These are phyloP conservation scores for Malurus alboscapulatus DNA, from an alignment of 2,113 vertebrate genomes.

Conservation along the genomic window DNA sequence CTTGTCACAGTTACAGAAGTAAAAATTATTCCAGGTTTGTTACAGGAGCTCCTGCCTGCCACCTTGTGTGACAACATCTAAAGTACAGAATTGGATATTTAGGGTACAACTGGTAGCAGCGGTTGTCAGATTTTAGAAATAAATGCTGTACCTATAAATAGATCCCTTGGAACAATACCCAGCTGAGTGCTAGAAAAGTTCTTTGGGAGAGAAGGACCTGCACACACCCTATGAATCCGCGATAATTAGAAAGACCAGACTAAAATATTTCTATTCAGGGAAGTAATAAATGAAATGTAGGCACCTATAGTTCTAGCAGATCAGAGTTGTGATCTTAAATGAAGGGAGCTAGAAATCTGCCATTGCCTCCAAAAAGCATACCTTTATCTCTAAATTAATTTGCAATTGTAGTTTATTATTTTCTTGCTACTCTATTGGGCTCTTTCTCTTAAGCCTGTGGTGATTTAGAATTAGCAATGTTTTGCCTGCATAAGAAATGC, in stretches of 20 bases:
- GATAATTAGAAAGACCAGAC: not conserved
- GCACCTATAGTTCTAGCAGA: not conserved
- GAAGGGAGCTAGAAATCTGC: not conserved
- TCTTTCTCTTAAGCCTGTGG: not conserved
- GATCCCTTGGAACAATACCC: not conserved
- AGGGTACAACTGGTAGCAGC: not conserved
- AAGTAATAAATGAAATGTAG: not conserved
- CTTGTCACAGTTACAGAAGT: not conserved
- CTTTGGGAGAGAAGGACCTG: not conserved
- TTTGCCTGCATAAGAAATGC: not conserved
- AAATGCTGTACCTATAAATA: not conserved
- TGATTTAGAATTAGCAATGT: not conserved
- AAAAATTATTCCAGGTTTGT: not conserved
- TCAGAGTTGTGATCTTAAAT: not conserved
- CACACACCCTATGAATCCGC: not conserved
- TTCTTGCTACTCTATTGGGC: not conserved
- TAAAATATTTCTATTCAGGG: not conserved
- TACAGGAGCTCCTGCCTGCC: slow-evolving; percentile 56
- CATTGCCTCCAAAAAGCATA: not conserved
- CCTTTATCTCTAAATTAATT: not conserved
- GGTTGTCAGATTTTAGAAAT: not conserved
- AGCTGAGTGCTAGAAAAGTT: not conserved
- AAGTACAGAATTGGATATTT: not conserved
- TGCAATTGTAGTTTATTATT: not conserved
- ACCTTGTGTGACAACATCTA: slow-evolving; percentile 52